Percentiles rank a stretch among this genome's conserved stretches.
These are phyloP conservation scores for Andinoacara biseriatus DNA, from an alignment of 2,113 vertebrate species.

Conservation along the genomic window DNA sequence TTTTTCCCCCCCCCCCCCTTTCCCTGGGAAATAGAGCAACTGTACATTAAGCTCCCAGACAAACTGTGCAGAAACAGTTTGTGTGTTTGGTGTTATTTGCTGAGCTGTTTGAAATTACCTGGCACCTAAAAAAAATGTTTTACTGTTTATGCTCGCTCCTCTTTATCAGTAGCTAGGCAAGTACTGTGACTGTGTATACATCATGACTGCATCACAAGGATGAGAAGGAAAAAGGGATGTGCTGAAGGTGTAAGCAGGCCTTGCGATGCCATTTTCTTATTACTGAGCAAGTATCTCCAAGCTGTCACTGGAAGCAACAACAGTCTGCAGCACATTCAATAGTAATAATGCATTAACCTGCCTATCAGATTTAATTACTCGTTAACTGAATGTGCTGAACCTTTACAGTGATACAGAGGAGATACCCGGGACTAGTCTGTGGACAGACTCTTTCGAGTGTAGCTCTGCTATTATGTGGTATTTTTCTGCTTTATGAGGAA, in stretches of 20 bases:
- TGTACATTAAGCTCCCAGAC: background rate
- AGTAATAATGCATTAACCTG: background rate
- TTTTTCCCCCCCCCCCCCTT: too few relatives aligned
- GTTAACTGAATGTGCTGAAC: background rate
- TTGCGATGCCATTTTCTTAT: background rate
- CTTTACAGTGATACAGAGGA: too few relatives aligned
- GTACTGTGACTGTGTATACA: fast-evolving
- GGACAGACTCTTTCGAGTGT: fast-evolving
- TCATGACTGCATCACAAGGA: background rate
- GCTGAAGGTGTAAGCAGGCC: background rate
- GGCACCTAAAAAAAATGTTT: background rate
- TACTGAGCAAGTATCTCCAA: background rate
- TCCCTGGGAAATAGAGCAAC: background rate
- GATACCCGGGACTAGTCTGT: fast-evolving
- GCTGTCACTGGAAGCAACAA: background rate
- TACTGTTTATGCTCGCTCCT: too few relatives aligned
- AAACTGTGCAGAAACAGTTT: background rate
- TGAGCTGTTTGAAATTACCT: fast-evolving
- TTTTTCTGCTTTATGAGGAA: background rate
- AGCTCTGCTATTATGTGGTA: background rate
- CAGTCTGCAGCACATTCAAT: background rate
- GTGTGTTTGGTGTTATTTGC: background rate
- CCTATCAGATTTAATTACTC: background rate
- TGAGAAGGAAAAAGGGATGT: fast-evolving
- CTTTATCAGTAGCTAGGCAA: background rate